These are phyloP conservation scores for Anastrepha ludens DNA, from an alignment of 1,140 invertebrate genomes.

Conservation along the genomic window DNA sequence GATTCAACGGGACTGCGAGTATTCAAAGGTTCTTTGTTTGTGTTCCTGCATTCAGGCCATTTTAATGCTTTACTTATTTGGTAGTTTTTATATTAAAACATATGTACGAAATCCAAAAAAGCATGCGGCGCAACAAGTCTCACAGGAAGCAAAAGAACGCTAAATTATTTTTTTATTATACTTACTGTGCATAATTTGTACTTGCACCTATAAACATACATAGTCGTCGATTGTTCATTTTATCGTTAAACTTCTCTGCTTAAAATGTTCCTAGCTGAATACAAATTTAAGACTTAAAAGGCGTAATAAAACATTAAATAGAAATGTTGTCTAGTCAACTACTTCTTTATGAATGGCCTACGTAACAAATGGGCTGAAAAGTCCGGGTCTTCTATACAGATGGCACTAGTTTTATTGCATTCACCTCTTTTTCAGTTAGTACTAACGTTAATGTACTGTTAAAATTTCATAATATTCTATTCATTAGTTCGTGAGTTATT, in stretches of 20 bases:
- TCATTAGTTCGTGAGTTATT: too few species aligned
- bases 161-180: background rate
- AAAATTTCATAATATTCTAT: too few species aligned
- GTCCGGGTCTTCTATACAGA: too few species aligned
- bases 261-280: background rate
- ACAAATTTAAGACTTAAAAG: background rate
- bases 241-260: background rate
- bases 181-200: background rate
- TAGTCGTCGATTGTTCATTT: background rate
- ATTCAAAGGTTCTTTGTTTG: background rate
- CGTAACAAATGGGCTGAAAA: too few species aligned
- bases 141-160: background rate
- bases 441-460: too few species aligned
- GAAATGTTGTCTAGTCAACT: too few species aligned
- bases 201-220: background rate
- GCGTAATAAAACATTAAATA: too few species aligned
- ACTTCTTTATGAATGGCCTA: too few species aligned
- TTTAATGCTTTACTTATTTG: conserved; percentile 17
- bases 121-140: background rate
- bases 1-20: background rate
- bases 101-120: conserved; percentile 8
- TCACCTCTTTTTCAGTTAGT: too few species aligned
- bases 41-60: background rate
- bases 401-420: too few species aligned
- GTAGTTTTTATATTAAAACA: conserved; percentile 47